phyloP scores from a whole-genome alignment of 2,888 invertebrate species.

The Epicampocera succincta region DNA sequence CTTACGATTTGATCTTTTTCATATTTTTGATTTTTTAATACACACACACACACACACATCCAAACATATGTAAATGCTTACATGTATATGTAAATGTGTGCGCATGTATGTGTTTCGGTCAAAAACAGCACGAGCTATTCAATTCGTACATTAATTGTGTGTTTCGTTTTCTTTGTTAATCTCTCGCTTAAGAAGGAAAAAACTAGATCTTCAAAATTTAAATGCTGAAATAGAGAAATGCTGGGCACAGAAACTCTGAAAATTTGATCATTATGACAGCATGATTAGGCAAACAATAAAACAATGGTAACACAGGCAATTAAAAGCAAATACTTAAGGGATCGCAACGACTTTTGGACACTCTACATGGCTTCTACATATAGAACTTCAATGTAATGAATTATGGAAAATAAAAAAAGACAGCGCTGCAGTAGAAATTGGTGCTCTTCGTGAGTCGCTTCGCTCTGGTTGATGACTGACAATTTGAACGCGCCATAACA shows the following conservation, averaged over 20 bases:
- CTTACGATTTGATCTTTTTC: conserved; percentile 29
- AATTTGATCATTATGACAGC: conserved; percentile 78
- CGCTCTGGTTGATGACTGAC: too few relatives aligned
- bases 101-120: conserved; percentile 48
- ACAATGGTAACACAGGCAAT: conserved; percentile 1
- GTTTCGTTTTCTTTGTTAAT: conserved; percentile 23
- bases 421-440: too few relatives aligned
- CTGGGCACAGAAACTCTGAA: conserved; percentile 32
- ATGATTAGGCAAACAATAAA: conserved; percentile 80
- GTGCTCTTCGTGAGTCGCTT: too few relatives aligned
- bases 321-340: not conserved
- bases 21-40: conserved; percentile 4
- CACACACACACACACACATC: too few relatives aligned
- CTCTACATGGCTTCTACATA: too few relatives aligned
- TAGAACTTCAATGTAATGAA: too few relatives aligned
- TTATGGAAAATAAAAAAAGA: too few relatives aligned
- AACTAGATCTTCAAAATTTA: conserved; percentile 40
- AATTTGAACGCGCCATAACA: too few relatives aligned
- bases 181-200: conserved; percentile 17
- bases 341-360: not conserved
- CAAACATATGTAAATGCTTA: too few relatives aligned
- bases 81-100: too few relatives aligned
- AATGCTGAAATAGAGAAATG: conserved; percentile 41
- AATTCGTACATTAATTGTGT: conserved; percentile 40
- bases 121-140: conserved; percentile 79